These are phyloP conservation scores for Rissa tridactyla DNA, from an alignment of 2,113 vertebrate genomes.

Conservation along the genomic window DNA sequence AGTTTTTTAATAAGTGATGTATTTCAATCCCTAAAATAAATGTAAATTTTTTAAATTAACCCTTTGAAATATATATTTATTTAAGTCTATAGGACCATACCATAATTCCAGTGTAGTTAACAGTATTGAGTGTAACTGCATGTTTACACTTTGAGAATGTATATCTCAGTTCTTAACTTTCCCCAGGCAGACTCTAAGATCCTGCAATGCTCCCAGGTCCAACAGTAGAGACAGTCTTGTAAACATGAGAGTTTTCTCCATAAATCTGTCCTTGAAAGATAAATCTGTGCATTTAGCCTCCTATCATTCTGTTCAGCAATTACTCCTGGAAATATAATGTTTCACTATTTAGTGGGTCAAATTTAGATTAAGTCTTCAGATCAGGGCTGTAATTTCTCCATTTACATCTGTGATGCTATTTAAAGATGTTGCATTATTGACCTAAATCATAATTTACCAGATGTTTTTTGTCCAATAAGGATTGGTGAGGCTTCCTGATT, in stretches of 20 bases:
- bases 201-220: neutral
- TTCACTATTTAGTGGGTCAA: neutral
- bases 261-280: constrained; percentile 6
- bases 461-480: neutral
- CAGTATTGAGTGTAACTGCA: neutral
- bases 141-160: neutral
- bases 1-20: neutral
- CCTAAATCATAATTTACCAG: neutral
- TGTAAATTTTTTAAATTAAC: neutral
- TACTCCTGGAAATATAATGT: neutral
- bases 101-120: neutral
- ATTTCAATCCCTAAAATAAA: constrained; percentile 5
- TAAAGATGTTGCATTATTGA: neutral
- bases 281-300: neutral
- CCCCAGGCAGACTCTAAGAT: neutral
- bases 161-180: neutral
- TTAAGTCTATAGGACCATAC: neutral
- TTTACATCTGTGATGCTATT: neutral
- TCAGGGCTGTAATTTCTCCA: neutral
- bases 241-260: neutral
- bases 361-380: neutral
- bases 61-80: neutral
- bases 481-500: neutral
- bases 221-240: neutral
- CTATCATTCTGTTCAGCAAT: neutral